A percentile compares a stretch with the other conserved stretches of the same genome.
These are phyloP conservation scores for Calonectris borealis DNA, from an alignment of 2,113 vertebrate species.

Conservation along the genomic window DNA sequence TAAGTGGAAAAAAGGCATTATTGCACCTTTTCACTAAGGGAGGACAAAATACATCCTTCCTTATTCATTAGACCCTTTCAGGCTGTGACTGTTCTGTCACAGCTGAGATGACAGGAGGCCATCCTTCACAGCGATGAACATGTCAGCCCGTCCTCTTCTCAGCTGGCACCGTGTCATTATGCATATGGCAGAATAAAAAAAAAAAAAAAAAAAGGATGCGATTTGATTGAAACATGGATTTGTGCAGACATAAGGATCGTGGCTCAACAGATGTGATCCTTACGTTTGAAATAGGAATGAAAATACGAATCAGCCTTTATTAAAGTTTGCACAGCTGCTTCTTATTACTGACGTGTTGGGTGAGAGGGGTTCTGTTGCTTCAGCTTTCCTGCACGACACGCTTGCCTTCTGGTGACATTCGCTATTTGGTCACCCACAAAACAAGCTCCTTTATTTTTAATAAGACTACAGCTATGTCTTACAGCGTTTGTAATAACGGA, in stretches of 20 bases:
- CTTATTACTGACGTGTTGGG: not conserved
- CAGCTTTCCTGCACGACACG: not conserved
- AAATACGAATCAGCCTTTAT: slow-evolving; percentile 1
- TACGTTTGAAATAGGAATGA: not conserved
- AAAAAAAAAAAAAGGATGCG: not conserved
- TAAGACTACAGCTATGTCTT: not conserved
- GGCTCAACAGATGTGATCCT: slow-evolving; percentile 26
- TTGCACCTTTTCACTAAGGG: not conserved
- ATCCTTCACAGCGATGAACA: not conserved
- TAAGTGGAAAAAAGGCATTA: not conserved
- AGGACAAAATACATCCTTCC: slow-evolving; percentile 3
- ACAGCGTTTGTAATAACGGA: not conserved
- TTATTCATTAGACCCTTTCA: not conserved
- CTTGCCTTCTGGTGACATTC: not conserved
- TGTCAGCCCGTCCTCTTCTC: not conserved
- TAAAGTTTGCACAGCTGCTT: slow-evolving; percentile 18
- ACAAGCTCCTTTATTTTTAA: not conserved
- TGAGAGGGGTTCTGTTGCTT: not conserved
- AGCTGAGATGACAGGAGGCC: not conserved
- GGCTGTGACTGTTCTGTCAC: not conserved
- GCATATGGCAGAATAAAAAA: not conserved
- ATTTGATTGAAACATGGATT: slow-evolving; percentile 1
- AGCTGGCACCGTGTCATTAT: not conserved
- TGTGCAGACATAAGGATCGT: not conserved
- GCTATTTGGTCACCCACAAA: not conserved